phyloP scores from a whole-genome alignment of 1,140 invertebrate genomes.

The Hyposmocoma kahamanoa region DNA sequence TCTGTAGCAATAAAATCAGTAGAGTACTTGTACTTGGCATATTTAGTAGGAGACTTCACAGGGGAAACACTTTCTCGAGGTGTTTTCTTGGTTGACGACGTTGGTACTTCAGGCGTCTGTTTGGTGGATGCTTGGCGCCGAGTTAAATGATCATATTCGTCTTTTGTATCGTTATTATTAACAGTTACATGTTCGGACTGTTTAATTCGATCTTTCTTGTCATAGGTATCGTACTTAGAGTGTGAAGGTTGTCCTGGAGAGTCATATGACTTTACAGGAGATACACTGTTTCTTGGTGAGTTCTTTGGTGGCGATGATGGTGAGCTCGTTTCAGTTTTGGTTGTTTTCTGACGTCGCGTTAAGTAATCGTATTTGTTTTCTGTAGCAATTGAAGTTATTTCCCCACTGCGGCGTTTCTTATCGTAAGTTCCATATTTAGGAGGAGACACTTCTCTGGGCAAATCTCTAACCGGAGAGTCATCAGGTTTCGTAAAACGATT shows the following conservation, averaged over 20 bases:
- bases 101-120: constrained; percentile 11
- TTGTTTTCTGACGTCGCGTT: not conserved
- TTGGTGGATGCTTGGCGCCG: constrained; percentile 17
- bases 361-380: not conserved
- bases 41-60: constrained; percentile 27
- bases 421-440: constrained; percentile 32
- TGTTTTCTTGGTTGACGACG: constrained; percentile 25
- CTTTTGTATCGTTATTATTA: constrained; percentile 6
- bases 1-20: constrained; percentile 39
- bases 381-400: not conserved
- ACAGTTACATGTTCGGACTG: not conserved
- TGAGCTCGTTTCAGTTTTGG: not conserved
- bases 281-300: not conserved
- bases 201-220: not conserved
- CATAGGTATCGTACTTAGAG: not conserved
- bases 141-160: constrained; percentile 17
- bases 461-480: not conserved
- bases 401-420: constrained; percentile 17
- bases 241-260: not conserved
- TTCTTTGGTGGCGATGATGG: not conserved
- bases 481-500: not conserved
- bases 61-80: constrained; percentile 32
- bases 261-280: not conserved
- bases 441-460: constrained; percentile 21
- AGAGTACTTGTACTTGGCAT: constrained; percentile 30